A percentile compares a stretch with the other conserved stretches of the same genome.
Conservation (phyloP, 2,113 vertebrate genomes). For the Pollimyrus isidori region DNA sequence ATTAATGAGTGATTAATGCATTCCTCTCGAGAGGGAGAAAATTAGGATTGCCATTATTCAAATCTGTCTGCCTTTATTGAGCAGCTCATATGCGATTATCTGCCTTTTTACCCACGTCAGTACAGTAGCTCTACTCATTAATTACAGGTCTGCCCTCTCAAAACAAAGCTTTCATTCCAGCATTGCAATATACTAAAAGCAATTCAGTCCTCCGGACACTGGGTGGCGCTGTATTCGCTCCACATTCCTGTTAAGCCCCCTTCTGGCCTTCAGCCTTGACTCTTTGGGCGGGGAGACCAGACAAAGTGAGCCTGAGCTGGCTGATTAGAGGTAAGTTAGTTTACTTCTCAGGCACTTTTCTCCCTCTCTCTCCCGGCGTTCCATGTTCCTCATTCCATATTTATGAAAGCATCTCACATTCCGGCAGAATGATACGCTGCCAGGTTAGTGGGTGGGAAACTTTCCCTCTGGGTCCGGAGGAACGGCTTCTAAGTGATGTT, state of each 20-base stretch:
- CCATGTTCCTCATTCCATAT: background rate
- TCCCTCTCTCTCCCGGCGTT: background rate
- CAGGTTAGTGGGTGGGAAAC: background rate
- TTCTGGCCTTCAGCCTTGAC: background rate
- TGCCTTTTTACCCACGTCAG: background rate
- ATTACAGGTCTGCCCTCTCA: background rate
- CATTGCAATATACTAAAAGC: background rate
- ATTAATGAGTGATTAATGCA: conserved; percentile 5
- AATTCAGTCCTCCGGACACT: background rate
- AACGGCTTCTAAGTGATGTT: background rate
- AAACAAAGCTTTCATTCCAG: background rate
- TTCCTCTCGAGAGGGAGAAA: background rate
- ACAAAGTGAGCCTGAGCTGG: background rate
- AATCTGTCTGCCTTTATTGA: background rate
- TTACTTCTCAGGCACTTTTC: background rate
- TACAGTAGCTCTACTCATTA: background rate
- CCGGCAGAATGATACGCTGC: background rate
- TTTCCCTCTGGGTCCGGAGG: background rate
- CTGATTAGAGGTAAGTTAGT: background rate
- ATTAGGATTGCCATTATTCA: conserved; percentile 1
- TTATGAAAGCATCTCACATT: background rate
- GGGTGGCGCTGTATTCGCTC: background rate
- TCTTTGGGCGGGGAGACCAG: background rate
- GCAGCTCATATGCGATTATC: background rate
- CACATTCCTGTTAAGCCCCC: background rate